These are phyloP conservation scores for Stictocephala bisonia DNA, from an alignment of 2,888 invertebrate genomes.

Conservation along the genomic window DNA sequence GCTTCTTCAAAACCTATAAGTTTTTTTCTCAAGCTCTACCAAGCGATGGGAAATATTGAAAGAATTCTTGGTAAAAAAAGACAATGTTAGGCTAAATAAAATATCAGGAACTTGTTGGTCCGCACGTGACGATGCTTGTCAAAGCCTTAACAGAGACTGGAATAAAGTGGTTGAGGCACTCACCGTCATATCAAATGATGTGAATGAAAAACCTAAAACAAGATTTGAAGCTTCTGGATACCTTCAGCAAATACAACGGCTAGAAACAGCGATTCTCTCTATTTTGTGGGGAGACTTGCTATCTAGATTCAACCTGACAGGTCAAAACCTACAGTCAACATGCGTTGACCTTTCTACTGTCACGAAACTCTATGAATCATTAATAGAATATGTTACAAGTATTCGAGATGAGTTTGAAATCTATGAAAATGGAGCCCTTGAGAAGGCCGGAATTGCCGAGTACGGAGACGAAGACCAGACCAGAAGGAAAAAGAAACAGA, in stretches of 20 bases:
- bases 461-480: background rate
- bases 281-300: background rate
- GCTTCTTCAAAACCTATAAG: background rate
- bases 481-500: background rate
- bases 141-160: background rate
- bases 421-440: slow-evolving; percentile 1
- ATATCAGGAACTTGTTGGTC: background rate
- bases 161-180: background rate
- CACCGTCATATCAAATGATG: background rate
- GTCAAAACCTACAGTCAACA: background rate
- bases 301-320: background rate
- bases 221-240: background rate
- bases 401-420: background rate
- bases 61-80: background rate
- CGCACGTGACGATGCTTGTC: background rate
- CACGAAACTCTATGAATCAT: background rate
- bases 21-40: background rate
- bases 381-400: background rate
- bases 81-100: background rate
- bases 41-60: background rate
- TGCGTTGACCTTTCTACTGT: background rate
- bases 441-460: background rate
- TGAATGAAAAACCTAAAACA: background rate
- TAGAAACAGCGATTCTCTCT: background rate
- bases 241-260: background rate